Base-by-base conservation (phyloP, 2,797 vertebrate species). In the Hirundo rustica region DNA sequence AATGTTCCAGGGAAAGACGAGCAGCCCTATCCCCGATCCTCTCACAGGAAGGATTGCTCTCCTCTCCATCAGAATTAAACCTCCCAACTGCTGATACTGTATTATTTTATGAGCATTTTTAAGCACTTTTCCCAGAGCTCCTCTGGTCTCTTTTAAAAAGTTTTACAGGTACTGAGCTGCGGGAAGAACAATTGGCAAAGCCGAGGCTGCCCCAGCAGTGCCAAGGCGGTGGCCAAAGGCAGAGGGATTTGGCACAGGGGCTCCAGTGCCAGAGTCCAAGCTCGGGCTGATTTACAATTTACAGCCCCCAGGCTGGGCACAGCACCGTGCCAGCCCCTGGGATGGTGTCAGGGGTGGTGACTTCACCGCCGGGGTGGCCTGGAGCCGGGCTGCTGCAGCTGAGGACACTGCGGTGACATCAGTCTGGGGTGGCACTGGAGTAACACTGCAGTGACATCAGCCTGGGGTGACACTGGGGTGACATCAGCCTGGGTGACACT, bases 21-120 rank as follows among this genome's bases (percentile, higher is more conserved):
- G 34, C 91, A 83, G 78, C 65, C 51, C 74, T 8, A 15, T 3
- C 30, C 76, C 57, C 26, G 29, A 1, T 5, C 38, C 55, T 79
- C 47, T 5, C 30, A 7, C 23, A 3, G 53, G 17, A 30, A 54
- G 22, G 57, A 83, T 53, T 30, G 23, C 55, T 4, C 50, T 26
- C 38, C 66, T 64, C 82, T 75, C 91, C 60, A 3, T 6, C 7
- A 1, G 34, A 81, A 90, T 36, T 67, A 5, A 20, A 84, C 45
- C 73, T 62, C 87, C 53, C 76, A 81, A 3, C 79, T 67, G 21
- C 70, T 29, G 67, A 91, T 18, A 29, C 51, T 53, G 17, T 70
- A 76, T 68, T 54, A 79, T 67, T 94, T 85, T 38, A 92, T 34
- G 61, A 76, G 60, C 92, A 86, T 79, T 82, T 89, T 79, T 84